Base-by-base conservation (phyloP, 2,113 vertebrate genomes). In the Phyllostomus discolor region DNA sequence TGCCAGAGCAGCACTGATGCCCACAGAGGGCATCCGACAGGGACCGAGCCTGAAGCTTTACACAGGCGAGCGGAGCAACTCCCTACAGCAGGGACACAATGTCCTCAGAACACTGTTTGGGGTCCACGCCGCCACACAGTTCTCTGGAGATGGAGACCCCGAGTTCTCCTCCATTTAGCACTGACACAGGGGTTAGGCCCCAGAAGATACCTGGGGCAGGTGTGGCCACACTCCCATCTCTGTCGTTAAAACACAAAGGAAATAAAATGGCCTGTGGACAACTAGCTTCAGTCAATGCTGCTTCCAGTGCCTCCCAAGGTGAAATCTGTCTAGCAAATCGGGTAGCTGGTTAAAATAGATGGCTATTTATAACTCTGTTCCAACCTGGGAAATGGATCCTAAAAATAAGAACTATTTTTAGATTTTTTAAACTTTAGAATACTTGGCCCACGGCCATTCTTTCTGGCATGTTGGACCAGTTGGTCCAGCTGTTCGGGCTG, bases 241-340 rank as follows among this genome's bases (percentile, higher is more conserved):
- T 67, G 38, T 31, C 15, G 12, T 84, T 62, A 46, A 67, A 91
- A 52, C 54, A 31, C 6, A 78, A 87, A 82, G 33, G 64, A 88
- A 80, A 52, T 43, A 84, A 80, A 97, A 87, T 19, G 80, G 81
- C 33, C 35, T 59, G 46, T 84, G 76, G 90, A 57, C 48, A 62
- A 50, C n/a, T 46, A 52, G 52, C 24, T 93, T 57, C 88, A 57
- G 87, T 67, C 57, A 91, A 1, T 35, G 52, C 78, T 69, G 17
- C 62, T 80, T 88, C 64, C 59, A 85, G 10, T 7, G 83, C 52
- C 85, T 93, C 59, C 57, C 52, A 22, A 94, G 31, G 69, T 52
- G 75, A 94, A 86, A 79, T 73, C 54, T n/a, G 41, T 67, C 73
- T 91, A 90, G 50, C 69, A 87, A 95, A 81, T 57, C 52, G 78